Conservation (phyloP, 2,113 vertebrate species). For the Tupaia chinensis region DNA sequence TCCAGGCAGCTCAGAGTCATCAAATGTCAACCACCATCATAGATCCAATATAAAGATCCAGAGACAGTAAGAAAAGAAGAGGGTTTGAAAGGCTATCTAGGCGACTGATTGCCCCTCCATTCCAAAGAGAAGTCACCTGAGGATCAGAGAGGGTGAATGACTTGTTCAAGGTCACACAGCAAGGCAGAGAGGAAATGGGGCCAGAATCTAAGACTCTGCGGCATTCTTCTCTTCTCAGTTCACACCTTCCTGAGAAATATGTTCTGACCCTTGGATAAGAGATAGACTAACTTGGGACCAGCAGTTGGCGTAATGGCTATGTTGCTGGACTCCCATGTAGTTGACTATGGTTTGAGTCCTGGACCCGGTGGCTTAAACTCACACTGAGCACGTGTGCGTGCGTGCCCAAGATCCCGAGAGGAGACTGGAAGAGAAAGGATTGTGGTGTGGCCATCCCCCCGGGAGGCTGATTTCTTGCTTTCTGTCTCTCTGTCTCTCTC, state of each 20-base stretch:
- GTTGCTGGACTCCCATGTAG: too few species aligned
- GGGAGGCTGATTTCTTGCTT: too few species aligned
- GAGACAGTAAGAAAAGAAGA: background rate
- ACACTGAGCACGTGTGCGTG: too few species aligned
- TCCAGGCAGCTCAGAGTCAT: background rate
- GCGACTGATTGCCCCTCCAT: background rate
- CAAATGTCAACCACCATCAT: rapidly evolving
- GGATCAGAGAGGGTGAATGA: background rate
- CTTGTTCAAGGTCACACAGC: background rate
- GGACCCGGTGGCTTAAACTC: too few species aligned
- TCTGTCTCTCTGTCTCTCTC: too few species aligned
- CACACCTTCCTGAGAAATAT: background rate
- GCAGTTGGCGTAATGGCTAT: too few species aligned
- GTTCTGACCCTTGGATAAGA: background rate
- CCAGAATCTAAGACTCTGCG: background rate
- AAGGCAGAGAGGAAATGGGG: background rate
- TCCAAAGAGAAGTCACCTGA: background rate
- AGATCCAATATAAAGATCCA: too few species aligned
- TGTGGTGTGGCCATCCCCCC: too few species aligned
- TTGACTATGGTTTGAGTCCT: too few species aligned
- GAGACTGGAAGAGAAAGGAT: too few species aligned
- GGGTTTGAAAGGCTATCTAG: background rate
- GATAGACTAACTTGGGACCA: background rate
- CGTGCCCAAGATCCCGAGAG: too few species aligned
- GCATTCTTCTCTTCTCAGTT: background rate